Evolutionary conservation across 1,140 invertebrate genomes (phyloP).

Genomic region (Macrostomum lignano): DNA sequence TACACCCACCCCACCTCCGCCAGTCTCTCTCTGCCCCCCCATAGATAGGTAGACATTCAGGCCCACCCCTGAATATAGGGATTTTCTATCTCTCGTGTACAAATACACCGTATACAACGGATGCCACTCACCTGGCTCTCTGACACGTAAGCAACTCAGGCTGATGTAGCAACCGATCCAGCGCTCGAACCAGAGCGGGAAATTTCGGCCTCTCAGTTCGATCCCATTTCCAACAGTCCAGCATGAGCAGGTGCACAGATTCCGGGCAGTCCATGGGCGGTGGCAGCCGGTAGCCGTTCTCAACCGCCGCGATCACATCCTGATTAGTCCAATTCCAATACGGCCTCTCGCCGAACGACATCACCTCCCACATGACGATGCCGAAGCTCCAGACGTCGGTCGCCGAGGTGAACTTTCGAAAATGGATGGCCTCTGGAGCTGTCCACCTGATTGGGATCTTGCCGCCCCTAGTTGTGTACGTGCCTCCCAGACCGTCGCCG

Average conservation of each 20-base stretch:
- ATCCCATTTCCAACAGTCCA: conserved; percentile 95
- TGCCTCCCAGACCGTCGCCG: conserved; percentile 58
- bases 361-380: conserved; percentile 95
- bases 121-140: no score
- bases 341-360: conserved; percentile 89
- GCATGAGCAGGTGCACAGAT: conserved; percentile 81
- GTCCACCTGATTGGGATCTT: conserved; percentile 98
- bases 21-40: no score
- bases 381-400: conserved; percentile 97
- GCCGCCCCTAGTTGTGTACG: conserved; percentile 89
- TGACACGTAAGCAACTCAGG: no score
- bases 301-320: conserved; percentile 8
- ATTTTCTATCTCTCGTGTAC: no score
- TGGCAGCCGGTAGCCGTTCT: conserved; percentile 5
- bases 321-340: conserved; percentile 99
- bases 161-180: conserved; percentile 67
- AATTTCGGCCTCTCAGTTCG: conserved; percentile 77
- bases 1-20: no score
- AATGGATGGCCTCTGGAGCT: conserved; percentile 89
- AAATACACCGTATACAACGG: no score
- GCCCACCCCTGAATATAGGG: no score
- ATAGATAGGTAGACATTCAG: no score
- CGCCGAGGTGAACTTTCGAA: conserved; percentile 84
- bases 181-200: conserved; percentile 61
- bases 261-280: conserved; percentile 40